Conservation (phyloP, 2,797 vertebrate genomes). For the Momotus momota region DNA sequence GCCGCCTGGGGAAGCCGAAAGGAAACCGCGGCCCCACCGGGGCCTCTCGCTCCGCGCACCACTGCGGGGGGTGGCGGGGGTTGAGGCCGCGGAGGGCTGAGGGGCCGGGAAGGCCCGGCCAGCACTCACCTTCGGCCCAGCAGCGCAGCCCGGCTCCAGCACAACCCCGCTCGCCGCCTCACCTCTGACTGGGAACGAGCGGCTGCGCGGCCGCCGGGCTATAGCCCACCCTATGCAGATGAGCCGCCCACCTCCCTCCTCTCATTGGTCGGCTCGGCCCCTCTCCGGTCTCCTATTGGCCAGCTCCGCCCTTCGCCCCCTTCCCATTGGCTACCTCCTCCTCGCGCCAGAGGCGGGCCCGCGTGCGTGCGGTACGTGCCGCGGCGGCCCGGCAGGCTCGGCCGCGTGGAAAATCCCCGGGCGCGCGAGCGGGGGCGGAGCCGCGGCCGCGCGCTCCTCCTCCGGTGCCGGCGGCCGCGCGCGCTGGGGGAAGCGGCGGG, state of each 20-base stretch:
- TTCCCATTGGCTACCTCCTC: background rate
- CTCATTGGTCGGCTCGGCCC: background rate
- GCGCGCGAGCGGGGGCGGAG: background rate
- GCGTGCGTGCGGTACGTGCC: conserved; percentile 35
- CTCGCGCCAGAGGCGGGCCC: background rate
- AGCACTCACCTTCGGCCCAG: background rate
- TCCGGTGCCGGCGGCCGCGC: background rate
- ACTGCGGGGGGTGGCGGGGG: rapidly evolving
- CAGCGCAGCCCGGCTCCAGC: background rate
- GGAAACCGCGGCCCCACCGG: background rate
- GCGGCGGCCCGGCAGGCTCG: background rate
- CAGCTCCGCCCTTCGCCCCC: rapidly evolving
- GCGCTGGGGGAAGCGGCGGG: background rate
- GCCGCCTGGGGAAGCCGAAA: rapidly evolving
- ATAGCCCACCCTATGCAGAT: conserved; percentile 14
- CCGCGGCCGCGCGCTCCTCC: background rate
- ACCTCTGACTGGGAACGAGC: background rate
- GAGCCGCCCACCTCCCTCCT: background rate
- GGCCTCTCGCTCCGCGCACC: background rate
- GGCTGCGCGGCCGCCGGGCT: rapidly evolving
- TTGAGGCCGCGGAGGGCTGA: background rate
- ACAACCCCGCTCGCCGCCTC: rapidly evolving
- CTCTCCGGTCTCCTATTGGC: background rate
- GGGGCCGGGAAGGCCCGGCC: background rate
- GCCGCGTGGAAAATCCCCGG: conserved; percentile 9